phyloP scores from a whole-genome alignment of 2,113 vertebrate species.

The Lipophrys pholis region DNA sequence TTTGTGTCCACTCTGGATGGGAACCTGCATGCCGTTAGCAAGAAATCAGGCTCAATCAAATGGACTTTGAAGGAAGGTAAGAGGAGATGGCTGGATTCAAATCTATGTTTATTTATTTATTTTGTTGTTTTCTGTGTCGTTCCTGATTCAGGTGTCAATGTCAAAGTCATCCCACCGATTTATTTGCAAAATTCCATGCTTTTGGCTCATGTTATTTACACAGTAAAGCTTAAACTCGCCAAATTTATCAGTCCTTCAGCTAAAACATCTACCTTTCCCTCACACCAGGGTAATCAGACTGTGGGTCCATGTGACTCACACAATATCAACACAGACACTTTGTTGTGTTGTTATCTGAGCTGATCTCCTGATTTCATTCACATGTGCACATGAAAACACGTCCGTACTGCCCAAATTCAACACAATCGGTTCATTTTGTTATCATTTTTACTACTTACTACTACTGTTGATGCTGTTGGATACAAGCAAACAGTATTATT shows the following conservation, averaged over 20 bases:
- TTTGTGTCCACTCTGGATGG: constrained; percentile 98
- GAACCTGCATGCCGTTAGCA: constrained; percentile 96
- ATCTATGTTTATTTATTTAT: constrained; percentile 5
- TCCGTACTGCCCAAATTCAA: too few species aligned
- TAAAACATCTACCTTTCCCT: neutral
- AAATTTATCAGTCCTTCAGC: neutral
- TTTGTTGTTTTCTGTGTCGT: neutral
- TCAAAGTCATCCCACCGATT: too few species aligned
- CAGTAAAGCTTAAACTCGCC: too few species aligned
- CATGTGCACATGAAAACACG: neutral
- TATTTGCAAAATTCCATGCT: neutral
- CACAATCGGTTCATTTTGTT: too few species aligned
- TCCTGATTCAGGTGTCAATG: constrained; percentile 28
- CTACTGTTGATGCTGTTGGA: too few species aligned
- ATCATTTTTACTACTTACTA: too few species aligned
- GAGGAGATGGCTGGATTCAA: constrained; percentile 18
- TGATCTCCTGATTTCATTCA: neutral
- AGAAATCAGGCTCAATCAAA: constrained; percentile 94
- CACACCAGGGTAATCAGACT: neutral
- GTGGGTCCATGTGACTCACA: neutral
- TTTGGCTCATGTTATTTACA: neutral
- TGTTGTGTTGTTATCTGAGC: neutral
- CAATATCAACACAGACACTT: neutral
- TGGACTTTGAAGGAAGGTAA: constrained; percentile 99
- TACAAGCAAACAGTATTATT: too few species aligned